Evolutionary conservation across 1,140 invertebrate species (phyloP).

Genomic region (Olivierus martensii): DNA sequence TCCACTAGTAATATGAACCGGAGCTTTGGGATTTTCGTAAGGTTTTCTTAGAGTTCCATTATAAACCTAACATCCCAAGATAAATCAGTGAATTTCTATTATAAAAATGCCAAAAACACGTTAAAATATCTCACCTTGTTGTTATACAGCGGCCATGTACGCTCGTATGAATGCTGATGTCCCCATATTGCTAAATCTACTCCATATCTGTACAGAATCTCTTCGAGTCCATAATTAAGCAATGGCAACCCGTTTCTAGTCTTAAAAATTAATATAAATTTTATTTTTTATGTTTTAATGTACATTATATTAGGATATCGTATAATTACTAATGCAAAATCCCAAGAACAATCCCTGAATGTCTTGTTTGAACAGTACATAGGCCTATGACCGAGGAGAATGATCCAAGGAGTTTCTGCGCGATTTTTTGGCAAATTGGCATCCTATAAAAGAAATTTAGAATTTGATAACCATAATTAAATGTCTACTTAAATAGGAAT

Average conservation of each 20-base stretch:
- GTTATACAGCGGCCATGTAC: slow-evolving; percentile 35
- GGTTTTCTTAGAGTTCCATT: not conserved
- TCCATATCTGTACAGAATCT: slow-evolving; percentile 35
- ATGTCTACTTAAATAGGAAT: too few relatives aligned
- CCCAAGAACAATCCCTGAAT: slow-evolving; percentile 53
- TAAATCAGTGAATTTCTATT: not conserved
- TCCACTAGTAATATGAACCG: not conserved
- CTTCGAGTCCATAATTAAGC: slow-evolving; percentile 27
- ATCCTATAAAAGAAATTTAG: slow-evolving; percentile 23
- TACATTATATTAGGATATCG: too few relatives aligned
- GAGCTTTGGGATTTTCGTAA: not conserved
- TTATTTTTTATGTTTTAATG: too few relatives aligned
- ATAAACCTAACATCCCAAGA: not conserved
- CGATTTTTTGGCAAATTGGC: slow-evolving; percentile 43
- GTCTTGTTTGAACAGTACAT: slow-evolving; percentile 93
- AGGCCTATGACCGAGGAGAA: slow-evolving; percentile 80
- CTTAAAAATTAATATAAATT: too few relatives aligned
- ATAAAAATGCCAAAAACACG: too few relatives aligned
- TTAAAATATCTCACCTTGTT: slow-evolving; percentile 11
- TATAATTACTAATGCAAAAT: not conserved
- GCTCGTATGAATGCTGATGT: slow-evolving; percentile 37
- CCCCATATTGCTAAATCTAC: slow-evolving; percentile 37
- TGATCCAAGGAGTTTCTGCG: slow-evolving; percentile 69
- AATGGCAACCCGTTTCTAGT: too few relatives aligned
- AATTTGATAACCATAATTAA: too few relatives aligned